A percentile compares a stretch with the other conserved stretches of the same genome.
These are phyloP conservation scores for Ips nitidus DNA, from an alignment of 1,140 invertebrate genomes.

Conservation along the genomic window DNA sequence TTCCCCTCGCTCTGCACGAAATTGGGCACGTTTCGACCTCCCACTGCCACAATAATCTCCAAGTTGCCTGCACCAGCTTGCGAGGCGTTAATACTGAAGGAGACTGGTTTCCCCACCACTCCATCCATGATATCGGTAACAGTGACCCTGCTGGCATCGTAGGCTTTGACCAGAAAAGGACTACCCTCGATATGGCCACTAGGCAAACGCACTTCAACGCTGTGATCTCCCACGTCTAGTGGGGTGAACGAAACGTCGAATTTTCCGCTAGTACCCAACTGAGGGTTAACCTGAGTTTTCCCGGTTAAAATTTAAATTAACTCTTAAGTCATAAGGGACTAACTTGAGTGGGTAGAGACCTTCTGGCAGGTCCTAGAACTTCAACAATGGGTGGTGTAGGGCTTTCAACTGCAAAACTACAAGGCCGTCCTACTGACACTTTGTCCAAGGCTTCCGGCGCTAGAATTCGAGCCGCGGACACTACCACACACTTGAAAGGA, in stretches of 20 bases:
- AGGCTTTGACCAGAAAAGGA: slow-evolving; percentile 94
- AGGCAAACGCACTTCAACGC: slow-evolving; percentile 79
- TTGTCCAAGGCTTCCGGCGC: slow-evolving; percentile 85
- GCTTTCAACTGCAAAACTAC: slow-evolving; percentile 84
- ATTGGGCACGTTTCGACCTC: slow-evolving; percentile 96
- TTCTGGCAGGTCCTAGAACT: slow-evolving; percentile 72
- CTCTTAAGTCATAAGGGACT: background rate
- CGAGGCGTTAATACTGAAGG: slow-evolving; percentile 84
- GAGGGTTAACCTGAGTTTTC: slow-evolving; percentile 45
- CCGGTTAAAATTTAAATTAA: background rate
- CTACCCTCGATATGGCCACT: slow-evolving; percentile 88
- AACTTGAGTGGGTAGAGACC: slow-evolving; percentile 70
- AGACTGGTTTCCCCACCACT: slow-evolving; percentile 87
- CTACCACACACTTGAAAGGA: slow-evolving; percentile 61
- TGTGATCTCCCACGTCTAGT: slow-evolving; percentile 89
- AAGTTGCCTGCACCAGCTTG: slow-evolving; percentile 88
- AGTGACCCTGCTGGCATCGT: slow-evolving; percentile 87
- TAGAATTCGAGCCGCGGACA: slow-evolving; percentile 73
- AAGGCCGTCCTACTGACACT: slow-evolving; percentile 83
- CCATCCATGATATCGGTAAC: slow-evolving; percentile 89
- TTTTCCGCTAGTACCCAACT: slow-evolving; percentile 49
- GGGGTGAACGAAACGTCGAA: slow-evolving; percentile 80
- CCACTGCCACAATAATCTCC: slow-evolving; percentile 98
- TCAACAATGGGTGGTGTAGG: slow-evolving; percentile 74
- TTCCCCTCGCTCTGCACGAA: slow-evolving; percentile 98